A percentile compares a stretch with the other conserved stretches of the same genome.
Evolutionary conservation across 1,140 invertebrate species (phyloP).

Genomic region (Scaptodrosophila lebanonensis): DNA sequence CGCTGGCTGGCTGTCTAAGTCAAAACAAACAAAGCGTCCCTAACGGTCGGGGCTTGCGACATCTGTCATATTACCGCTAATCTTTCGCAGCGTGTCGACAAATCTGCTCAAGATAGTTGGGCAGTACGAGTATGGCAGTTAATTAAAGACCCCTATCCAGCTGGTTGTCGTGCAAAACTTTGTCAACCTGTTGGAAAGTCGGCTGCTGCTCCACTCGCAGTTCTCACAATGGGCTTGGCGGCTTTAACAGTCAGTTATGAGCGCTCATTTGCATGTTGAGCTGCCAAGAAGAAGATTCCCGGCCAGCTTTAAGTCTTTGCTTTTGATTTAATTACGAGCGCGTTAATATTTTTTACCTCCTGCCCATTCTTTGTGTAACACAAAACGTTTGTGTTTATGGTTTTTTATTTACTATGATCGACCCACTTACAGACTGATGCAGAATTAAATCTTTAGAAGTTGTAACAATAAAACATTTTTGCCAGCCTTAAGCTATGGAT

Average conservation of each 20-base stretch:
- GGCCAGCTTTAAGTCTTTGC: constrained; percentile 30
- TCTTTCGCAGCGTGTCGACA: constrained; percentile 48
- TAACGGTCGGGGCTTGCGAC: constrained; percentile 33
- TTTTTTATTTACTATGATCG: constrained; percentile 23
- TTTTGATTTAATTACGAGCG: constrained; percentile 24
- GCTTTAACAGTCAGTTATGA: constrained; percentile 58
- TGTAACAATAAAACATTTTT: no score
- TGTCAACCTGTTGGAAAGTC: no score
- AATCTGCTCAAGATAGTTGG: no score
- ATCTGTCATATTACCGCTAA: constrained; percentile 50
- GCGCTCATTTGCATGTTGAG: constrained; percentile 57
- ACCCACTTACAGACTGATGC: constrained; percentile 31
- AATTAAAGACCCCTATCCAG: no score
- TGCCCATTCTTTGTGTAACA: constrained; percentile 28
- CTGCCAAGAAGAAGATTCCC: constrained; percentile 26
- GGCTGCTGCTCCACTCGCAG: no score
- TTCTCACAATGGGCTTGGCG: constrained; percentile 9
- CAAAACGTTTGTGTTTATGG: constrained; percentile 23
- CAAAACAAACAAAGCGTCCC: constrained; percentile 47
- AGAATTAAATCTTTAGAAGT: no score
- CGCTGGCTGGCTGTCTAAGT: no score
- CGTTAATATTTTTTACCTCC: constrained; percentile 41
- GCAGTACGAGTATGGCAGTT: no score
- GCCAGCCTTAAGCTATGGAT: no score
- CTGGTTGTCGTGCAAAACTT: no score